Percentiles rank a stretch among this genome's conserved stretches.
These are phyloP conservation scores for Pemphredon lugubris DNA, from an alignment of 2,888 invertebrate genomes.

Conservation along the genomic window DNA sequence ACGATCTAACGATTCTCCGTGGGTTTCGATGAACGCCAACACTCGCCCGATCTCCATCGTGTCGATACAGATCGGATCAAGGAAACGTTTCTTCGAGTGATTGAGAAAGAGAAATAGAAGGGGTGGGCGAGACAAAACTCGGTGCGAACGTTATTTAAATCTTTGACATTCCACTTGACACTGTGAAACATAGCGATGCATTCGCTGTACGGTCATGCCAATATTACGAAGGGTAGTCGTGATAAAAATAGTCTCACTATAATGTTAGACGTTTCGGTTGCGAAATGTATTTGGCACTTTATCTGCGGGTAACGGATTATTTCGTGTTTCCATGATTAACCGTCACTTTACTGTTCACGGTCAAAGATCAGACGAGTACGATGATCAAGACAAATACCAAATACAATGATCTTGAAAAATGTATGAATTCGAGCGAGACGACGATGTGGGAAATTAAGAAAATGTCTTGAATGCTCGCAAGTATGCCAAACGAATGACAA, in stretches of 20 bases:
- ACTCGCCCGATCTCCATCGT: not conserved
- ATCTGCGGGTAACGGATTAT: no score
- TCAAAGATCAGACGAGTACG: no score
- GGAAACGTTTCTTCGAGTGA: conserved; percentile 7
- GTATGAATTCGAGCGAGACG: no score
- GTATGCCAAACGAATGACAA: no score
- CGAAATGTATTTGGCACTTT: no score
- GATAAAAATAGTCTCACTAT: conserved; percentile 6
- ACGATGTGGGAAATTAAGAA: no score
- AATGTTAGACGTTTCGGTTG: not conserved
- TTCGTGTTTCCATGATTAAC: no score
- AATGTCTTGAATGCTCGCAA: no score
- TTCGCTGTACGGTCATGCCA: conserved; percentile 14
- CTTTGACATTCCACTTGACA: conserved; percentile 47
- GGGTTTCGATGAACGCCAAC: conserved; percentile 25
- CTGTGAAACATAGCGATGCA: conserved; percentile 19
- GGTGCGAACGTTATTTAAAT: conserved; percentile 24
- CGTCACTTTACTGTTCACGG: no score
- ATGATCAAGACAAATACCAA: no score
- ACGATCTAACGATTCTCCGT: conserved; percentile 24
- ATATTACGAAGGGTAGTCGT: conserved; percentile 14
- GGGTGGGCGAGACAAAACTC: no score
- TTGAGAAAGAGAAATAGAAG: not conserved
- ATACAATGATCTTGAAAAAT: no score
- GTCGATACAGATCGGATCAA: not conserved